phyloP scores from a whole-genome alignment of 2,797 vertebrate genomes.

The Enteromius anoplus region DNA sequence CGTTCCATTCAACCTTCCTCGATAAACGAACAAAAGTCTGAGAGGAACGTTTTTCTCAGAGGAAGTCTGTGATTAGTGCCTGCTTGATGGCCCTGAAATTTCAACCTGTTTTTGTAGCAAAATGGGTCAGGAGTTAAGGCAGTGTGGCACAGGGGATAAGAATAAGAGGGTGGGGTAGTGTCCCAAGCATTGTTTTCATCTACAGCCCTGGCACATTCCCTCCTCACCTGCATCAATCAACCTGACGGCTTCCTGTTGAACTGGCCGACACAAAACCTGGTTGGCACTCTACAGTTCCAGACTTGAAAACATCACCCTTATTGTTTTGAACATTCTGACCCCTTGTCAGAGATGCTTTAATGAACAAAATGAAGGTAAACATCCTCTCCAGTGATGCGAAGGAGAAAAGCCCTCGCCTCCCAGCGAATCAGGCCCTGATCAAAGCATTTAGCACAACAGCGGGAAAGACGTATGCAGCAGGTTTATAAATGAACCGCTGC shows the following conservation, averaged over 20 bases:
- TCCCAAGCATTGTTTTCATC: conserved; percentile 56
- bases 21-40: conserved; percentile 46
- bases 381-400: conserved; percentile 42
- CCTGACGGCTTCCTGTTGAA: conserved; percentile 51
- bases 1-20: conserved; percentile 18
- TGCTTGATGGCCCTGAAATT: conserved; percentile 58
- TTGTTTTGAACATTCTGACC: conserved; percentile 53
- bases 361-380: conserved; percentile 59
- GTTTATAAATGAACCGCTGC: conserved; percentile 53
- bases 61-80: conserved; percentile 69
- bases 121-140: conserved; percentile 52
- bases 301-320: conserved; percentile 62
- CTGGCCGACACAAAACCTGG: conserved; percentile 39
- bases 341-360: conserved; percentile 57
- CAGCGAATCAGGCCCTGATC: conserved; percentile 58
- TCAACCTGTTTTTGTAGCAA: conserved; percentile 62
- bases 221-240: conserved; percentile 54
- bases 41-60: conserved; percentile 56
- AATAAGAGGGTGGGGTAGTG: conserved; percentile 39
- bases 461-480: conserved; percentile 54
- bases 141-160: conserved; percentile 49
- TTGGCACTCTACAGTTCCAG: conserved; percentile 56
- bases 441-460: conserved; percentile 63
- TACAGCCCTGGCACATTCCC: conserved; percentile 49
- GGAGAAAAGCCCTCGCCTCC: conserved; percentile 41